A percentile compares a stretch with the other conserved stretches of the same genome.
These are phyloP conservation scores for Chloroclysta siterata DNA, from an alignment of 2,888 invertebrate genomes.

Conservation along the genomic window DNA sequence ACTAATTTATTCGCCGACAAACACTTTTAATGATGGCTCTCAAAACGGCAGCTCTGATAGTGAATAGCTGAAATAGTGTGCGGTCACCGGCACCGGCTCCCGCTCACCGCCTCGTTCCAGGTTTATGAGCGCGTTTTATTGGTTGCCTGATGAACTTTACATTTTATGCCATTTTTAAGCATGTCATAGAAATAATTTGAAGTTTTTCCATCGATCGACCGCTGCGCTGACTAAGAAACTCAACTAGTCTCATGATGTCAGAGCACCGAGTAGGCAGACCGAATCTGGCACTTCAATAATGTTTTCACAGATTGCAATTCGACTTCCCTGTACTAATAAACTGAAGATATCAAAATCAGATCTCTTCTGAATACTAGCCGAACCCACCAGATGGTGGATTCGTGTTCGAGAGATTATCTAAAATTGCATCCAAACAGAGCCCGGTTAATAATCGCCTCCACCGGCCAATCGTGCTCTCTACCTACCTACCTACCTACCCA, in stretches of 20 bases:
- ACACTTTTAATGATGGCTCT: conserved; percentile 29
- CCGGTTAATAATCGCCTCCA: conserved; percentile 26
- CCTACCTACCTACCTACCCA: conserved; percentile 8
- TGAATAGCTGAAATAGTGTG: conserved; percentile 31
- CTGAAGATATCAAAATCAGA: conserved; percentile 17
- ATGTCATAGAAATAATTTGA: background rate
- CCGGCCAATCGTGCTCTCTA: conserved; percentile 25
- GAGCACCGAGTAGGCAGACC: too few relatives aligned
- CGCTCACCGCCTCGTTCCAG: conserved; percentile 12
- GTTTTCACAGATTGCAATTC: conserved; percentile 13
- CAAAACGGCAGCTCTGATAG: conserved; percentile 28
- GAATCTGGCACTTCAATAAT: background rate
- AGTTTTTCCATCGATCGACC: background rate
- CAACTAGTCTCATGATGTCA: too few relatives aligned
- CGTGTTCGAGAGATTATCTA: conserved; percentile 34
- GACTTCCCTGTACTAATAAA: conserved; percentile 19
- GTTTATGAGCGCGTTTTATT: conserved; percentile 26
- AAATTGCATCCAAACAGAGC: conserved; percentile 36
- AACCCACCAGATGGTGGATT: conserved; percentile 24
- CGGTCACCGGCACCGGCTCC: conserved; percentile 3
- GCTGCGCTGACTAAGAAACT: too few relatives aligned
- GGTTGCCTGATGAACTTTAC: conserved; percentile 18
- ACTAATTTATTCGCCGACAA: conserved; percentile 44
- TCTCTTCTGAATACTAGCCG: conserved; percentile 7
- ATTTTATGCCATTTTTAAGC: conserved; percentile 3